Base-by-base conservation (phyloP, 1,140 invertebrate genomes). In the Camponotus floridanus region DNA sequence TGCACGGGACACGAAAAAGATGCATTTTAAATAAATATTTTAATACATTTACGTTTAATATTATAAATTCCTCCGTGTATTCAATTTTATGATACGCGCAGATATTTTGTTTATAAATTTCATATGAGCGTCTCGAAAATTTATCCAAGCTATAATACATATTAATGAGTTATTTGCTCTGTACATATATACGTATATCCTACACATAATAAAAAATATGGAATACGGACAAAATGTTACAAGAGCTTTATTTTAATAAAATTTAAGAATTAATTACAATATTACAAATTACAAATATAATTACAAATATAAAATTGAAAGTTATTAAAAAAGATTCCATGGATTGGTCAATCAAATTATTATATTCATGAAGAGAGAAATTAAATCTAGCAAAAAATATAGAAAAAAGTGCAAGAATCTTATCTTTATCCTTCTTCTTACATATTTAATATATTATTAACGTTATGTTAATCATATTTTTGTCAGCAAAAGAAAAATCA, bases 31-130 rank as follows among this genome's bases (percentile, higher is more conserved):
- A 59, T 74, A 61, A 76, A 76, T 76, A 5, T 18, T 64, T 36
- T 42, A 65, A n/a, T 55, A 3, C 21, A 3, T 1, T 9, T 65
- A 65, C 26, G 6, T 11, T 18, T 9, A 79, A 51, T 45, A 2
- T 68, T 55, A 51, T 79, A 55, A 68, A 79, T 65, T 21, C n/a
- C n/a, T 68, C 6, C 31, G 61, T 64, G 61, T 65, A 76, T 76
- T 79, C 76, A 68, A 55, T 79, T 79, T 79, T 39, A 68, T 65
- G 61, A 79, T 48, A 26, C n/a, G n/a, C 42, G 65, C 31, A 33
- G 31, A 68, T 79, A 79, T 68, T 67, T 68, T 9, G 65, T 68
- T 79, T n/a, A 42, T 79, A 79, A 79, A 79, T 79, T 33, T 68
- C 13, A 31, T n/a, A 51, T 18, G n/a, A 68, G 42, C 42, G 33